Evolutionary conservation across 2,888 invertebrate genomes (phyloP).

Genomic region (Caenorhabditis sp.): DNA sequence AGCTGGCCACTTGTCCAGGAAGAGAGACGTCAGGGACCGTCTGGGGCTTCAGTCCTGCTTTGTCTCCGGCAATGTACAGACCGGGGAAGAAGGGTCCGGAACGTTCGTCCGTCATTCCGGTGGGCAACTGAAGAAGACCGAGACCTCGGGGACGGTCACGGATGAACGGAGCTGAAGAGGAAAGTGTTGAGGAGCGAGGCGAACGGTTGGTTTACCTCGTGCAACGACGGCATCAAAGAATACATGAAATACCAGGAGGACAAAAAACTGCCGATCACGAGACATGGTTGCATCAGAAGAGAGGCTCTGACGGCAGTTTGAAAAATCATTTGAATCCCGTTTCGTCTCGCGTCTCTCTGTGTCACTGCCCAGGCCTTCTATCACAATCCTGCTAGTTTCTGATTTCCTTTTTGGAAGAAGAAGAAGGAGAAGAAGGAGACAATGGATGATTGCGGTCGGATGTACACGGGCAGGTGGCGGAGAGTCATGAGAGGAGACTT

Average conservation of each 20-base stretch:
- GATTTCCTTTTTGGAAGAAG: slow-evolving; percentile 13
- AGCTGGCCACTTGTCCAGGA: slow-evolving; percentile 69
- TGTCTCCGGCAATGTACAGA: slow-evolving; percentile 73
- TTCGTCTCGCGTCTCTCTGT: slow-evolving; percentile 19
- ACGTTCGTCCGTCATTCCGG: slow-evolving; percentile 75
- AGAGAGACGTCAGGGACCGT: slow-evolving; percentile 71
- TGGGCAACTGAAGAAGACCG: slow-evolving; percentile 71
- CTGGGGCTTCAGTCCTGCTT: slow-evolving; percentile 70
- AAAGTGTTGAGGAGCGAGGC: background rate
- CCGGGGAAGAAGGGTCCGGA: slow-evolving; percentile 73
- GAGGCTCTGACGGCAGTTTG: slow-evolving; percentile 49
- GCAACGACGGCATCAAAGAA: slow-evolving; percentile 20
- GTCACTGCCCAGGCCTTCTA: slow-evolving; percentile 6
- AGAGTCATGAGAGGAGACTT: no score
- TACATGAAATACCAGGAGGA: slow-evolving; percentile 19
- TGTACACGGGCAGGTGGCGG: slow-evolving; percentile 16
- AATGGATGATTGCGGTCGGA: slow-evolving; percentile 33
- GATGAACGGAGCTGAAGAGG: slow-evolving; percentile 67
- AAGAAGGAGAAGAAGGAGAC: slow-evolving; percentile 26
- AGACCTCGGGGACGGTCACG: slow-evolving; percentile 72
- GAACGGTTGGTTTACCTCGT: slow-evolving; percentile 13
- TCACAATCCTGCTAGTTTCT: slow-evolving; percentile 21
- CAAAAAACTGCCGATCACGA: slow-evolving; percentile 27
- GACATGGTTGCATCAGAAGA: slow-evolving; percentile 51
- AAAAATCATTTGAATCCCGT: slow-evolving; percentile 53